These are phyloP conservation scores for Lycodopsis pacificus DNA, from an alignment of 2,797 vertebrate genomes.

Conservation along the genomic window DNA sequence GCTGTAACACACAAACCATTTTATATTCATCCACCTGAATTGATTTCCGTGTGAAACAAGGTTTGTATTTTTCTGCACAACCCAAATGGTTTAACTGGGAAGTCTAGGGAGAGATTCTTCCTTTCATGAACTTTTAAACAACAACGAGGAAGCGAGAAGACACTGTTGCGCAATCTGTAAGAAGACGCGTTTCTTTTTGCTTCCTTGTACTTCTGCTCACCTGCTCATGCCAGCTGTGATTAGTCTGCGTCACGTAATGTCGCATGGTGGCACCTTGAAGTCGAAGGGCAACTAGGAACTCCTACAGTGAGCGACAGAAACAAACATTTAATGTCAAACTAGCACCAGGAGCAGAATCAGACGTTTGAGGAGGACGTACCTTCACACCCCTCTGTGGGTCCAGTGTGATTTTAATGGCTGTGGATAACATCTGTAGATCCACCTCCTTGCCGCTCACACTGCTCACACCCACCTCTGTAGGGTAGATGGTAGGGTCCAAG, in stretches of 20 bases:
- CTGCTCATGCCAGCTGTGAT: constrained; percentile 94
- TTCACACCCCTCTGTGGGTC: constrained; percentile 91
- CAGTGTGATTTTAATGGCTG: constrained; percentile 91
- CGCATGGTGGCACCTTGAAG: constrained; percentile 91
- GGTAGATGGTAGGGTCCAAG: constrained; percentile 90
- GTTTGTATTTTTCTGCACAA: constrained; percentile 6
- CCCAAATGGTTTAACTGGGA: constrained; percentile 8
- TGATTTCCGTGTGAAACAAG: background rate
- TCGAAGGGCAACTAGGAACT: constrained; percentile 92
- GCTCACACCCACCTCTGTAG: constrained; percentile 89
- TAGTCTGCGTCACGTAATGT: constrained; percentile 87
- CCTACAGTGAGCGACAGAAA: constrained; percentile 74
- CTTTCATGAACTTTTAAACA: background rate
- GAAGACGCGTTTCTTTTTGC: background rate
- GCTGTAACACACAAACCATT: constrained; percentile 70
- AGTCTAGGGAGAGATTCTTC: background rate
- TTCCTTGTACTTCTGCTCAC: constrained; percentile 59
- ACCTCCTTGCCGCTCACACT: constrained; percentile 83
- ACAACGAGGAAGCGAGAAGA: background rate
- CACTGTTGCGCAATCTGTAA: background rate
- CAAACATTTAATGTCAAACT: background rate
- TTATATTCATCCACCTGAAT: background rate
- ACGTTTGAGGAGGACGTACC: constrained; percentile 68
- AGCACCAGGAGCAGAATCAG: background rate
- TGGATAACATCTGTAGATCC: constrained; percentile 88